Percentiles rank a stretch among this genome's conserved stretches.
phyloP scores from a whole-genome alignment of 2,888 invertebrate genomes.

The Crioceris asparagi region DNA sequence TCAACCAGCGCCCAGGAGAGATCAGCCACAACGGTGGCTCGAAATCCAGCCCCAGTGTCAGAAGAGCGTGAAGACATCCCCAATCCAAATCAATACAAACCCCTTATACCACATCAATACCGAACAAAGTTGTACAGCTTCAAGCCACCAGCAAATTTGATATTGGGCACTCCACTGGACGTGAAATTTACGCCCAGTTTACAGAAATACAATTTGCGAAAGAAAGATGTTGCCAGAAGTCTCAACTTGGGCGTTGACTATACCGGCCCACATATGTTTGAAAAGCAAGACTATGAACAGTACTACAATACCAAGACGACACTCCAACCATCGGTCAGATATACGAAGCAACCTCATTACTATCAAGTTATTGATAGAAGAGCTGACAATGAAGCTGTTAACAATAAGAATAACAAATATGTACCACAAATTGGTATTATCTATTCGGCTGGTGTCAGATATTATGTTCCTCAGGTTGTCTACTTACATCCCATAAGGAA shows the following conservation, averaged over 20 bases:
- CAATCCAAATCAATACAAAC: slow-evolving; percentile 32
- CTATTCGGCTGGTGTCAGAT: slow-evolving; percentile 35
- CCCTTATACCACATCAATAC: slow-evolving; percentile 32
- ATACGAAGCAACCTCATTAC: slow-evolving; percentile 20
- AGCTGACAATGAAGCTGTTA: slow-evolving; percentile 2
- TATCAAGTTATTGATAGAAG: slow-evolving; percentile 7
- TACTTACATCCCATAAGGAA: slow-evolving; percentile 10
- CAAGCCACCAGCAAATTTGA: slow-evolving; percentile 27
- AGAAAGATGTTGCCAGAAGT: slow-evolving; percentile 26
- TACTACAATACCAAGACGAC: slow-evolving; percentile 20
- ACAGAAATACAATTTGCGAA: slow-evolving; percentile 27
- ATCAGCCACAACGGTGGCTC: slow-evolving; percentile 12
- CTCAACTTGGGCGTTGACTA: slow-evolving; percentile 29
- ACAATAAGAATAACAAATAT: slow-evolving; percentile 15
- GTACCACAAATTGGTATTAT: slow-evolving; percentile 36
- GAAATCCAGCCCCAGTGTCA: slow-evolving; percentile 33
- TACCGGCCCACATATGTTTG: slow-evolving; percentile 35
- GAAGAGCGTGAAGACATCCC: slow-evolving; percentile 33
- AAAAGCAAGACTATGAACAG: slow-evolving; percentile 31
- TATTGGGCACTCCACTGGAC: slow-evolving; percentile 34
- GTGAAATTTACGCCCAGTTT: slow-evolving; percentile 30
- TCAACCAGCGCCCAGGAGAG: slow-evolving; percentile 15
- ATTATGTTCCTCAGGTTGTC: slow-evolving; percentile 35
- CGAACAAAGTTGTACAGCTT: slow-evolving; percentile 25
- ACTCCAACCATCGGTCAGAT: slow-evolving; percentile 23